A percentile compares a stretch with the other conserved stretches of the same genome.
Evolutionary conservation across 2,888 invertebrate genomes (phyloP).

Genomic region (Oxytorus armatus): DNA sequence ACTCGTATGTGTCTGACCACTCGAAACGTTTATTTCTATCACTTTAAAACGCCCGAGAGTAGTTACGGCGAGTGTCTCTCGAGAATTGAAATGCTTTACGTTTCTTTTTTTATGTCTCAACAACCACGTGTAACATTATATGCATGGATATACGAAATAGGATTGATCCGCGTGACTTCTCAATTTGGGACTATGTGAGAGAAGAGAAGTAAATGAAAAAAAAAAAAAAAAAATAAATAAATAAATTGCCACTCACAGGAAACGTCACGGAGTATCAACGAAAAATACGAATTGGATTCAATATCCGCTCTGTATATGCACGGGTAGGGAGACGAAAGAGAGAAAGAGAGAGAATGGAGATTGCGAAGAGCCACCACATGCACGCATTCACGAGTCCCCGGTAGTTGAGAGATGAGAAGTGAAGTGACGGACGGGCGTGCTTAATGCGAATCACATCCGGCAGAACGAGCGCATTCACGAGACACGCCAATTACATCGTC

Average conservation of each 20-base stretch:
- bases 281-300: slow-evolving; percentile 63
- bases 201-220: slow-evolving; percentile 38
- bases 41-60: background rate
- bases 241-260: slow-evolving; percentile 53
- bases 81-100: slow-evolving; percentile 14
- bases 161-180: slow-evolving; percentile 53
- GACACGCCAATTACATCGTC: slow-evolving; percentile 79
- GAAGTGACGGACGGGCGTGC: slow-evolving; percentile 78
- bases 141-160: slow-evolving; percentile 11
- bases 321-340: slow-evolving; percentile 10
- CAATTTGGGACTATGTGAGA: slow-evolving; percentile 42
- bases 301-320: slow-evolving; percentile 44
- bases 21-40: slow-evolving; percentile 28
- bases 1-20: slow-evolving; percentile 4
- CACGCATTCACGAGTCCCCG: slow-evolving; percentile 51
- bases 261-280: slow-evolving; percentile 62
- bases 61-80: slow-evolving; percentile 16
- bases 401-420: slow-evolving; percentile 54
- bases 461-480: slow-evolving; percentile 79
- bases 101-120: slow-evolving; percentile 5
- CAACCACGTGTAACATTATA: slow-evolving; percentile 5
- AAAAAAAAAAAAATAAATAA: slow-evolving; percentile 44
- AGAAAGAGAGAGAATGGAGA: slow-evolving; percentile 34
- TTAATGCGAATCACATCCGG: slow-evolving; percentile 80
- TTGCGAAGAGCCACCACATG: slow-evolving; percentile 55